phyloP scores from a whole-genome alignment of 2,888 invertebrate species.

The Nomada fabriciana region DNA sequence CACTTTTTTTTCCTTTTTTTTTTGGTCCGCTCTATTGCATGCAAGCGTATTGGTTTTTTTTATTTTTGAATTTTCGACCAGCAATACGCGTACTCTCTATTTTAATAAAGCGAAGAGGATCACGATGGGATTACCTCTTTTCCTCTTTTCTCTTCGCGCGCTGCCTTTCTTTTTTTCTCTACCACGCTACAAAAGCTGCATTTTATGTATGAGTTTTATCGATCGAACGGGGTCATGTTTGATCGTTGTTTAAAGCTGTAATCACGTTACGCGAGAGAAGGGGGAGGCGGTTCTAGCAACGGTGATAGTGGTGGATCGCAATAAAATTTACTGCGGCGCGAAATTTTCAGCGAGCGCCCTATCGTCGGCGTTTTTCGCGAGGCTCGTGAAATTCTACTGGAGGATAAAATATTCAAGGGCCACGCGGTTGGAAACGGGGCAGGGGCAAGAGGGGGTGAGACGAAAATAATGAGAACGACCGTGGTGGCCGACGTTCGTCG shows the following conservation, averaged over 20 bases:
- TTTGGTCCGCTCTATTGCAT: constrained; percentile 21
- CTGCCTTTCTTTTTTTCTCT: not conserved
- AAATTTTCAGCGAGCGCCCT: constrained; percentile 40
- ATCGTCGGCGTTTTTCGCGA: constrained; percentile 42
- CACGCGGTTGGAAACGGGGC: not conserved
- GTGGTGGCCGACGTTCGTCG: constrained; percentile 19
- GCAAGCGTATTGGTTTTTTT: constrained; percentile 25
- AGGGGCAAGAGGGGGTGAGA: not conserved
- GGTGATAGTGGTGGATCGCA: not conserved
- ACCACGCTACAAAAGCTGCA: constrained; percentile 24
- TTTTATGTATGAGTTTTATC: constrained; percentile 59
- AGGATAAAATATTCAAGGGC: constrained; percentile 54
- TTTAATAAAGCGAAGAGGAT: constrained; percentile 57
- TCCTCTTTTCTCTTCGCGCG: too few relatives aligned
- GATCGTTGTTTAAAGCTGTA: constrained; percentile 60
- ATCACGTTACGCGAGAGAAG: constrained; percentile 44
- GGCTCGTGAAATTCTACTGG: constrained; percentile 29
- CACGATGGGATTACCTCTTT: constrained; percentile 46
- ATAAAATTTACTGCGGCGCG: constrained; percentile 38
- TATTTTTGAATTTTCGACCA: constrained; percentile 33
- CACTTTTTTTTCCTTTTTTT: not conserved
- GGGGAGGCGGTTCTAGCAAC: not conserved
- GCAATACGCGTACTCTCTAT: constrained; percentile 43
- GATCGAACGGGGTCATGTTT: constrained; percentile 53
- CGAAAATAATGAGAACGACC: constrained; percentile 34